phyloP scores from a whole-genome alignment of 2,888 invertebrate species.

The Zonitis immaculata region DNA sequence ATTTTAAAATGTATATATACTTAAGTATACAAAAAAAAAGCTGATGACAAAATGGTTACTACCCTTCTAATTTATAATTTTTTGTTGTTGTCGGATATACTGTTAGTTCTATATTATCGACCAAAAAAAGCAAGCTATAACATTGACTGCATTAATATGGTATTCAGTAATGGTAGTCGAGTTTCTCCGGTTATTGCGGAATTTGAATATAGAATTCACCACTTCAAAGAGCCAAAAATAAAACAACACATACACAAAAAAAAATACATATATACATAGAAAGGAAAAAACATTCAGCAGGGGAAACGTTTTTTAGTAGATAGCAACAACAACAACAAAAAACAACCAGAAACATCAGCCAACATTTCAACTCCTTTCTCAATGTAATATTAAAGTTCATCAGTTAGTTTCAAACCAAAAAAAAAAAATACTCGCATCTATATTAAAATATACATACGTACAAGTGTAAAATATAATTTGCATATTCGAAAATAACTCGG shows the following conservation, averaged over 20 bases:
- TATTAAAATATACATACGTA: too few relatives aligned
- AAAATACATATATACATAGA: slow-evolving; percentile 1
- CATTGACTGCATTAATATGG: slow-evolving; percentile 2
- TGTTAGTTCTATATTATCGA: not conserved
- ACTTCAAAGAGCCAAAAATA: slow-evolving; percentile 9
- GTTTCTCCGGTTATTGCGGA: slow-evolving; percentile 2
- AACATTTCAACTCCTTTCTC: slow-evolving; percentile 10
- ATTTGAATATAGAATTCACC: not conserved
- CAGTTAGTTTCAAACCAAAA: too few relatives aligned
- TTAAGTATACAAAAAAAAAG: too few relatives aligned
- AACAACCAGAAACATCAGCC: slow-evolving; percentile 6
- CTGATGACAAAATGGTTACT: too few relatives aligned
- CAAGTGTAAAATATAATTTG: slow-evolving; percentile 18
- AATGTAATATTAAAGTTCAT: not conserved
- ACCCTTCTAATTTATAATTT: too few relatives aligned
- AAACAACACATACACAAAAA: not conserved
- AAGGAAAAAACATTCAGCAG: slow-evolving; percentile 7
- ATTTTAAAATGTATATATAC: too few relatives aligned
- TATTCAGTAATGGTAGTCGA: not conserved
- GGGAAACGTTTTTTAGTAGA: too few relatives aligned
- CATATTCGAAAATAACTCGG: too few relatives aligned
- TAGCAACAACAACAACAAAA: too few relatives aligned
- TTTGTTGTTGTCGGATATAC: too few relatives aligned
- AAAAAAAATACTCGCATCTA: too few relatives aligned
- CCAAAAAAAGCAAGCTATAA: not conserved